Evolutionary conservation across 2,113 vertebrate genomes (phyloP).

Genomic region (Xerus inauris): DNA sequence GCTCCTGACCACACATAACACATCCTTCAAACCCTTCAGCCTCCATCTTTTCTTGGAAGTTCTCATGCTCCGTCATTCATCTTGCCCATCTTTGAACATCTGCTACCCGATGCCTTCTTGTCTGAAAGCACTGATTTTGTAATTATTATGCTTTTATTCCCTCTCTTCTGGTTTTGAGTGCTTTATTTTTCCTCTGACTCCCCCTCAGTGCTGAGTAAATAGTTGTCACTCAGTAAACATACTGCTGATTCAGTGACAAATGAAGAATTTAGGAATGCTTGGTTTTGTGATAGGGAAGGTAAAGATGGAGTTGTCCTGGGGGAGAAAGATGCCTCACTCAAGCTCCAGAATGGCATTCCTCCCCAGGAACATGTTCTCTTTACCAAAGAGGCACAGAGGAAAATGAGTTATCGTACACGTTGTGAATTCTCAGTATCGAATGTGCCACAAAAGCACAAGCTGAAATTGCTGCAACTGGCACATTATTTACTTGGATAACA

Average conservation of each 20-base stretch:
- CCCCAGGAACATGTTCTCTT: background rate
- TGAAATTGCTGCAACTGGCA: background rate
- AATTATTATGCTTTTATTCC: background rate
- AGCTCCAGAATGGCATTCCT: background rate
- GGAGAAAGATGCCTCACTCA: background rate
- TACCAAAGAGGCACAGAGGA: background rate
- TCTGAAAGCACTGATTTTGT: background rate
- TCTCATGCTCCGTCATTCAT: background rate
- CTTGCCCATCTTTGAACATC: background rate
- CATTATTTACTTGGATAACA: slow-evolving; percentile 36
- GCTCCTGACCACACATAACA: background rate
- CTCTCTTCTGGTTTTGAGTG: background rate
- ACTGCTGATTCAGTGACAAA: background rate
- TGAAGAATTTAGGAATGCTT: slow-evolving; percentile 17
- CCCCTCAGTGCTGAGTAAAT: background rate
- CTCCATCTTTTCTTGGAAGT: background rate
- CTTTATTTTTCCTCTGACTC: background rate
- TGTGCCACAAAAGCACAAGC: background rate
- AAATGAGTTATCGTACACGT: background rate
- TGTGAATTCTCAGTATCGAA: background rate
- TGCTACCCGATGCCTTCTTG: background rate
- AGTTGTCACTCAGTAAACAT: slow-evolving; percentile 1
- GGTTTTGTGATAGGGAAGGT: background rate
- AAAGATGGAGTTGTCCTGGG: background rate
- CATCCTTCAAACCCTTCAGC: background rate